Base-by-base conservation (phyloP, 1,140 invertebrate genomes). In the Arion vulgaris region DNA sequence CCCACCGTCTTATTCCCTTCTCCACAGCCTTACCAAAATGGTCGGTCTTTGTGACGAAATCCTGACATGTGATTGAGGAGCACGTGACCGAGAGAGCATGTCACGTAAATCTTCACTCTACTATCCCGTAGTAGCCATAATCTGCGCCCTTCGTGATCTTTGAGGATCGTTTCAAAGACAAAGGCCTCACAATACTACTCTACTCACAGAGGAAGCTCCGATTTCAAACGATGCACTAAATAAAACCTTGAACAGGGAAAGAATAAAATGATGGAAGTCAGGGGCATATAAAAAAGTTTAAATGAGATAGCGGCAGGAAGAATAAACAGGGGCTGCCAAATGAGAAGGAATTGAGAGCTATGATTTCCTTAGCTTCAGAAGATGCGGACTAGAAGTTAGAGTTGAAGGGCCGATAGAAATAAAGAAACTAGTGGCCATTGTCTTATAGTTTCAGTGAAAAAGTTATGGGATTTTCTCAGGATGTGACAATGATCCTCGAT, bases 401-500 rank as follows among this genome's bases (percentile, higher is more conserved):
- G 32, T 19, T 26, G 62, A 41, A 32, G 62, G 77, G 68, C 36
- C 9, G 62, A 68, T 19, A n/a, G 77, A 45, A 32, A 41, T 62
- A 45, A 69, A 41, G 77, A 69, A 62, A 69, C 32, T 38, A 62
- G 1, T 41, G 71, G 36, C 71, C 41, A 73, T 41, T 73, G 71
- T 73, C 71, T 73, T 73, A 39, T 26, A 26, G 38, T 26, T 49
- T 73, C 36, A 11, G 41, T 39, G 41, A 73, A 41, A 73, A 49
- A 41, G 38, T 73, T 73, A 41, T 49, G 71, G 71, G 41, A 11
- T 38, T 73, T 73, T 49, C 34, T n/a, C 19, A 73, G 38, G 71
- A 73, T 39, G 38, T 73, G 71, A 39, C 71, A 73, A 39, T 73
- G 71, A 39, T 73, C 38, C 23, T 73, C 39, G 71, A 73, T 73